phyloP scores from a whole-genome alignment of 2,113 vertebrate species.

The Oplegnathus fasciatus region DNA sequence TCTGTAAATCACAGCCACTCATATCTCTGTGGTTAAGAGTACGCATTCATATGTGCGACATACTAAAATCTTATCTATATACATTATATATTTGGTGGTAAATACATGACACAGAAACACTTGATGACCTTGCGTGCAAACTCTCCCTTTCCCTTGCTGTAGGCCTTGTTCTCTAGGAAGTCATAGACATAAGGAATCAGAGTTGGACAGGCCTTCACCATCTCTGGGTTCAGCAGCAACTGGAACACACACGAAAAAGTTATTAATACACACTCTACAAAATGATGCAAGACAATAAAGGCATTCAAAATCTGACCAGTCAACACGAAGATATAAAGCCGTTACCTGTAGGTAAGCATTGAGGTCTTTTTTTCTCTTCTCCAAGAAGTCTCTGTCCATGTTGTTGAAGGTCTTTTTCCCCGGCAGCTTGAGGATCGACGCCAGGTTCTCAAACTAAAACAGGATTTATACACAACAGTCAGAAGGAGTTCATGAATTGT shows the following conservation, averaged over 20 bases:
- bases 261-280: neutral
- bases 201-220: constrained; percentile 93
- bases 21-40: neutral
- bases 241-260: constrained; percentile 67
- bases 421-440: constrained; percentile 93
- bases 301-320: too few relatives aligned
- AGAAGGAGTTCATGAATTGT: neutral
- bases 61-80: neutral
- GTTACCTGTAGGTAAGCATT: constrained; percentile 94
- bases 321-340: neutral
- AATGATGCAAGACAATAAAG: neutral
- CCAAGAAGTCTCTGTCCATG: constrained; percentile 98
- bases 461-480: constrained; percentile 20
- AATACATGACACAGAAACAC: neutral
- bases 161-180: constrained; percentile 98
- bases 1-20: neutral
- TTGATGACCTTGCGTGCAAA: constrained; percentile 96
- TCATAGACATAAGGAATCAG: constrained; percentile 92
- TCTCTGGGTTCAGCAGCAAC: constrained; percentile 95
- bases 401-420: constrained; percentile 99
- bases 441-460: constrained; percentile 94
- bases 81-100: neutral
- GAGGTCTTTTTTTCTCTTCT: constrained; percentile 98
- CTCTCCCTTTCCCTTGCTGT: constrained; percentile 98
- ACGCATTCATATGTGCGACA: neutral